Evolutionary conservation across 2,888 invertebrate genomes (phyloP).

Genomic region (Tholera decimalis): DNA sequence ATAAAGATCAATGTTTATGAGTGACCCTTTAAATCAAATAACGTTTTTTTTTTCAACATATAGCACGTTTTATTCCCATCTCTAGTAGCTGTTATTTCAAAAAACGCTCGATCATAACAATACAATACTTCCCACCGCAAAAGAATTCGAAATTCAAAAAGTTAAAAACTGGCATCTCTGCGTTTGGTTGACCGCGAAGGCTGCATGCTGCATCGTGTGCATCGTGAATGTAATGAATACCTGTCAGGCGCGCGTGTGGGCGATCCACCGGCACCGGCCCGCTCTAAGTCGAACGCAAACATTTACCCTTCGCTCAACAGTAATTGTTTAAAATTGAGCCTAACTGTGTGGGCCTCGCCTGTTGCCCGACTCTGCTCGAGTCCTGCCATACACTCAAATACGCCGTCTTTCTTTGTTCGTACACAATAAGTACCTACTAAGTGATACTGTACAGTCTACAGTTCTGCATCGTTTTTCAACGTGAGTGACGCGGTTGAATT

Average conservation of each 20-base stretch:
- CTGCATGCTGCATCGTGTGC: conserved; percentile 79
- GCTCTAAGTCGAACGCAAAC: conserved; percentile 90
- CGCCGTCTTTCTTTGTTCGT: conserved; percentile 79
- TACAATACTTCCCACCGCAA: conserved; percentile 32
- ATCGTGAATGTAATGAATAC: conserved; percentile 89
- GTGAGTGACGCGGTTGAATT: conserved; percentile 53
- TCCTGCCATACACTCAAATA: conserved; percentile 77
- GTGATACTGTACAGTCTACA: conserved; percentile 67
- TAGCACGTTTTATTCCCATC: neutral
- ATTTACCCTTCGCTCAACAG: conserved; percentile 90
- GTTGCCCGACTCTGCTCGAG: conserved; percentile 82
- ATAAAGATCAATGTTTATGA: neutral
- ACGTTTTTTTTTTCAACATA: too few relatives aligned
- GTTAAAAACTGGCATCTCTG: conserved; percentile 63
- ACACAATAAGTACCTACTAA: conserved; percentile 80
- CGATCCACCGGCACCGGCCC: conserved; percentile 76
- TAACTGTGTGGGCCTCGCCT: conserved; percentile 90
- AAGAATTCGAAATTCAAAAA: conserved; percentile 62
- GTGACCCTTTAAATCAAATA: neutral
- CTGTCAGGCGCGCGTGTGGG: conserved; percentile 91
- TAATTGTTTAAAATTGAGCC: conserved; percentile 92
- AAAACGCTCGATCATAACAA: conserved; percentile 18
- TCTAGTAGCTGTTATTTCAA: neutral
- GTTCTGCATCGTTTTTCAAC: conserved; percentile 50
- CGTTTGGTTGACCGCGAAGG: conserved; percentile 69